These are phyloP conservation scores for Phataginus tetradactyla DNA, from an alignment of 2,797 vertebrate species.

Conservation along the genomic window DNA sequence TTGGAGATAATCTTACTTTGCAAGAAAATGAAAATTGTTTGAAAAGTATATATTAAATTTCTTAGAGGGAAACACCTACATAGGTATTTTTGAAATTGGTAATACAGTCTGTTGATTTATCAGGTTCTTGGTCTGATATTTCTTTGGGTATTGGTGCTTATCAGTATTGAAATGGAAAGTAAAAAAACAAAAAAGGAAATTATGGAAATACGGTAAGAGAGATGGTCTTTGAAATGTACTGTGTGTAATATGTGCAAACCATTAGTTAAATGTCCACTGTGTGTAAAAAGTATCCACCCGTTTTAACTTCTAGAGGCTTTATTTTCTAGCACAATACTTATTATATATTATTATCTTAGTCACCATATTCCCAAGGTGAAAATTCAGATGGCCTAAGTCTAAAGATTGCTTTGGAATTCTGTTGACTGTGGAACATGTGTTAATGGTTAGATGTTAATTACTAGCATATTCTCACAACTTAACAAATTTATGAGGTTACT, in stretches of 20 bases:
- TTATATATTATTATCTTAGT: neutral
- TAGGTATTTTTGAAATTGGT: neutral
- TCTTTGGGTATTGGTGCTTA: neutral
- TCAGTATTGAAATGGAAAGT: neutral
- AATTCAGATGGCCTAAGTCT: neutral
- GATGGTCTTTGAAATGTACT: neutral
- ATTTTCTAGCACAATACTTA: neutral
- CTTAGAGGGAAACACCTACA: neutral
- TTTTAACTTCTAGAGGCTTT: neutral
- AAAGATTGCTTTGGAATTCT: constrained; percentile 15
- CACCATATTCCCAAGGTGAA: neutral
- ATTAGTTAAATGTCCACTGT: neutral
- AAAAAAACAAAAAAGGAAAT: neutral
- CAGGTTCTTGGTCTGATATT: neutral
- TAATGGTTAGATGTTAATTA: constrained; percentile 34
- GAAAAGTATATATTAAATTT: constrained; percentile 5
- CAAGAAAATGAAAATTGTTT: constrained; percentile 23
- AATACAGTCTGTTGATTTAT: neutral
- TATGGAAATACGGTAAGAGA: neutral
- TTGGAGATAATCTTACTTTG: constrained; percentile 43
- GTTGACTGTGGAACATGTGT: neutral
- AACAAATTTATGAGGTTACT: neutral
- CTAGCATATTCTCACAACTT: neutral
- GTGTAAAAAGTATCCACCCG: neutral
- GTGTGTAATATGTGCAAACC: neutral